Conservation (phyloP, 2,113 vertebrate species). For the Rhadina sibilatrix region DNA sequence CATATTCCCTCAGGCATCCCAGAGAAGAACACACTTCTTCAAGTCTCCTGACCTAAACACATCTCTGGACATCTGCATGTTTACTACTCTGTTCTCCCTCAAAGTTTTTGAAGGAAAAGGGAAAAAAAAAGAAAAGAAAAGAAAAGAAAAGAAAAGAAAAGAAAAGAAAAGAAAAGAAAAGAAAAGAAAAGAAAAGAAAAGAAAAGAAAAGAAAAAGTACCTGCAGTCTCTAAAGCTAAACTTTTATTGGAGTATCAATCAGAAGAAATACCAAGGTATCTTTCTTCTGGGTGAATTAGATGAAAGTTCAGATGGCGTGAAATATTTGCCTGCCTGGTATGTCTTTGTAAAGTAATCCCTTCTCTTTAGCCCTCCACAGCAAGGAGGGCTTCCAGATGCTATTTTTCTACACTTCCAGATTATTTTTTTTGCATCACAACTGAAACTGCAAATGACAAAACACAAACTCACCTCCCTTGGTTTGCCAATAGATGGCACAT, state of each 20-base stretch:
- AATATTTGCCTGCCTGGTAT: background rate
- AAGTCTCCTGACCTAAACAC: background rate
- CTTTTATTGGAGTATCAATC: background rate
- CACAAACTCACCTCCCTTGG: background rate
- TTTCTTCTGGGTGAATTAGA: background rate
- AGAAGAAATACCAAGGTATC: background rate
- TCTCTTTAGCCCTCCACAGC: background rate
- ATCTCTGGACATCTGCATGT: background rate
- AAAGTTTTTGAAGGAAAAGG: rapidly evolving
- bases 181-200: background rate
- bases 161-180: background rate
- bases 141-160: background rate
- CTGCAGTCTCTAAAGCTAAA: background rate
- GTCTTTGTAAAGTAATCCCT: background rate
- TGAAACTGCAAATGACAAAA: background rate
- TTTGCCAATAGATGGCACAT: background rate
- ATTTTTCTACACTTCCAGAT: background rate
- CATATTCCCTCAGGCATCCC: background rate
- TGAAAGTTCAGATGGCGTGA: background rate
- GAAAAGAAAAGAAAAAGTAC: background rate
- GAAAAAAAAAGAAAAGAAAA: background rate
- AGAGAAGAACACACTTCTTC: background rate
- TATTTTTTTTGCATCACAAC: background rate
- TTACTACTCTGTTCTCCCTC: background rate
- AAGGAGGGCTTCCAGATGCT: background rate